These are phyloP conservation scores for Salvator merianae DNA, from an alignment of 2,113 vertebrate species.

Conservation along the genomic window DNA sequence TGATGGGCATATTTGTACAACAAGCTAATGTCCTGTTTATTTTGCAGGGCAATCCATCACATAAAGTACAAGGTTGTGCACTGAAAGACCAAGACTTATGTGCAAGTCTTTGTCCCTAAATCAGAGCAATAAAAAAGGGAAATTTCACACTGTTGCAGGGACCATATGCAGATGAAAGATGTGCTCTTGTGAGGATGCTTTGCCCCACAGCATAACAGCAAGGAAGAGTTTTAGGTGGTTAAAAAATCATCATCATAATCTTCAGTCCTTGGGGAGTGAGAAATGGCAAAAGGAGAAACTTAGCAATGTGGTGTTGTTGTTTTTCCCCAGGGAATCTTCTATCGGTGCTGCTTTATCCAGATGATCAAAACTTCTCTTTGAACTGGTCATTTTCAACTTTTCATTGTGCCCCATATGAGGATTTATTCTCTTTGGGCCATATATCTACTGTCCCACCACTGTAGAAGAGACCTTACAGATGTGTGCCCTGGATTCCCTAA, in stretches of 20 bases:
- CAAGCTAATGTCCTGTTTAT: constrained; percentile 67
- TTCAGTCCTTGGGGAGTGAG: neutral
- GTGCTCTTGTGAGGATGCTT: constrained; percentile 70
- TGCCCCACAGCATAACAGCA: constrained; percentile 42
- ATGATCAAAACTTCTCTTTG: no score
- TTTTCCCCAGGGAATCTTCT: no score
- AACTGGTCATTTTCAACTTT: no score
- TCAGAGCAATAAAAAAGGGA: constrained; percentile 67
- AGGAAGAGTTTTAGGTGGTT: constrained; percentile 48
- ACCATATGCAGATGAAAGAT: constrained; percentile 71
- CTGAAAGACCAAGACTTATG: constrained; percentile 66
- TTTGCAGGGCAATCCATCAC: constrained; percentile 70
- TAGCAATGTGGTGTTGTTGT: neutral
- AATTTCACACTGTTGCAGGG: constrained; percentile 67
- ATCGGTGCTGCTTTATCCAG: no score
- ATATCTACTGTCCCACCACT: no score
- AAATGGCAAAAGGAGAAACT: neutral
- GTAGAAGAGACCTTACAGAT: no score
- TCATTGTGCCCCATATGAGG: no score
- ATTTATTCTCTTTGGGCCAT: no score
- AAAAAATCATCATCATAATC: neutral
- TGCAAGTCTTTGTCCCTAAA: constrained; percentile 62
- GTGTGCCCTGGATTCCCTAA: no score
- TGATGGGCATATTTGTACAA: constrained; percentile 60
- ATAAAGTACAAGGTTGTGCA: constrained; percentile 62